phyloP scores from a whole-genome alignment of 2,113 vertebrate species.

The Leptodactylus fuscus region DNA sequence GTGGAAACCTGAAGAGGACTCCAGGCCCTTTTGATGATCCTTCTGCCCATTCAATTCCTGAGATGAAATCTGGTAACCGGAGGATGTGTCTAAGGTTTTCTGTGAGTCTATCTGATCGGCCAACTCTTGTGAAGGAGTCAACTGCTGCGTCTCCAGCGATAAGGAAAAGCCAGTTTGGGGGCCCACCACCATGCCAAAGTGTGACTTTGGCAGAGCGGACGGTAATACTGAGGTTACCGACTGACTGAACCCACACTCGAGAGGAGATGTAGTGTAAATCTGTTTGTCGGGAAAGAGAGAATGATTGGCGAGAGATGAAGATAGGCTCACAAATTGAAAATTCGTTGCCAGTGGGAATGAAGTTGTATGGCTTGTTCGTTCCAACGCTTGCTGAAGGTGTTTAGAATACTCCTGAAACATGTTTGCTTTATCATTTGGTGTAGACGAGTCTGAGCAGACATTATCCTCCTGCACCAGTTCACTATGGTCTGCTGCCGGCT shows the following conservation, averaged over 20 bases:
- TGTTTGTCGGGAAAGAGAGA: slow-evolving; percentile 95
- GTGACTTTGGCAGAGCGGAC: slow-evolving; percentile 92
- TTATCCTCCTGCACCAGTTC: slow-evolving; percentile 86
- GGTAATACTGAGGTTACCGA: slow-evolving; percentile 93
- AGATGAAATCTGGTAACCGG: slow-evolving; percentile 87
- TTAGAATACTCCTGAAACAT: slow-evolving; percentile 98
- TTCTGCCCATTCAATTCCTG: slow-evolving; percentile 91
- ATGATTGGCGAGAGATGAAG: slow-evolving; percentile 90
- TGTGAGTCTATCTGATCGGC: slow-evolving; percentile 96
- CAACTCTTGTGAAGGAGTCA: slow-evolving; percentile 98
- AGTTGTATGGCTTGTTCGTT: slow-evolving; percentile 94
- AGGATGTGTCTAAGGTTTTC: slow-evolving; percentile 84
- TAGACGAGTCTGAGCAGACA: slow-evolving; percentile 80
- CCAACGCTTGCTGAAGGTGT: slow-evolving; percentile 97
- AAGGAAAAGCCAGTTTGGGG: slow-evolving; percentile 93
- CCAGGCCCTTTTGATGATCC: slow-evolving; percentile 86
- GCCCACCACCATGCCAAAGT: slow-evolving; percentile 93
- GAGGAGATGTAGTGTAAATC: slow-evolving; percentile 88
- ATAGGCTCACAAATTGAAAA: slow-evolving; percentile 90
- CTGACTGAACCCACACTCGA: slow-evolving; percentile 93
- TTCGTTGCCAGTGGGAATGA: slow-evolving; percentile 89
- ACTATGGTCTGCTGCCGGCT: slow-evolving; percentile 85
- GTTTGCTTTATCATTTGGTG: slow-evolving; percentile 87
- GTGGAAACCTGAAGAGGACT: slow-evolving; percentile 85
- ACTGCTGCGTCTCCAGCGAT: slow-evolving; percentile 93